Evolutionary conservation across 2,797 vertebrate genomes (phyloP).

Genomic region (Enteromius anoplus): DNA sequence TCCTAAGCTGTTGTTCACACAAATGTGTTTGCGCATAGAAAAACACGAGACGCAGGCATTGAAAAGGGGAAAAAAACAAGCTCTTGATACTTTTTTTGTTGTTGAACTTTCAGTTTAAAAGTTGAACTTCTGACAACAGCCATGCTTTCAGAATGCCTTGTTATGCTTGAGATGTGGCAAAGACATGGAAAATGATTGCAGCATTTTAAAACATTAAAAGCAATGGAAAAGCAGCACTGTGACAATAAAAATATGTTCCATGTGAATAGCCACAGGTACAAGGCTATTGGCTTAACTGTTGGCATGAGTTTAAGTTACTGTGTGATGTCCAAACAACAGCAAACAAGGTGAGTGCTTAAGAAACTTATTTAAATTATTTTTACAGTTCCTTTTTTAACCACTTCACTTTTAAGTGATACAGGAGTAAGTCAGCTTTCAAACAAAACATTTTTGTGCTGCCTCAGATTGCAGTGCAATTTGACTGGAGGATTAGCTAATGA

Average conservation of each 20-base stretch:
- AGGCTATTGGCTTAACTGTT: neutral
- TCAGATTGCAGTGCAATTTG: constrained; percentile 46
- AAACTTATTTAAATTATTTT: neutral
- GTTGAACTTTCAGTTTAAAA: neutral
- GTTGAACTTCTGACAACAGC: neutral
- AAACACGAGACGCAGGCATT: no score
- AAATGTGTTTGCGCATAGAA: neutral
- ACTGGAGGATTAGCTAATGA: constrained; percentile 39
- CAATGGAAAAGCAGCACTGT: neutral
- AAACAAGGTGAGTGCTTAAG: neutral
- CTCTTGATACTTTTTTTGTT: neutral
- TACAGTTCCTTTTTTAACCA: neutral
- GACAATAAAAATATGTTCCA: neutral
- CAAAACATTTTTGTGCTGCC: constrained; percentile 26
- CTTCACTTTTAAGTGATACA: neutral
- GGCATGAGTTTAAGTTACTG: neutral
- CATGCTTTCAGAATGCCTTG: neutral
- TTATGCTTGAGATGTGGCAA: neutral
- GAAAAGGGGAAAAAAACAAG: neutral
- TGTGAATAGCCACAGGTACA: neutral
- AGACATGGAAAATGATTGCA: neutral
- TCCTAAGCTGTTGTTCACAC: neutral
- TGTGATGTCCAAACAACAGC: neutral
- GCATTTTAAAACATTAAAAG: neutral
- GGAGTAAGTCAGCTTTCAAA: constrained; percentile 13